Base-by-base conservation (phyloP, 1,140 invertebrate genomes). In the Penaeus japonicus region DNA sequence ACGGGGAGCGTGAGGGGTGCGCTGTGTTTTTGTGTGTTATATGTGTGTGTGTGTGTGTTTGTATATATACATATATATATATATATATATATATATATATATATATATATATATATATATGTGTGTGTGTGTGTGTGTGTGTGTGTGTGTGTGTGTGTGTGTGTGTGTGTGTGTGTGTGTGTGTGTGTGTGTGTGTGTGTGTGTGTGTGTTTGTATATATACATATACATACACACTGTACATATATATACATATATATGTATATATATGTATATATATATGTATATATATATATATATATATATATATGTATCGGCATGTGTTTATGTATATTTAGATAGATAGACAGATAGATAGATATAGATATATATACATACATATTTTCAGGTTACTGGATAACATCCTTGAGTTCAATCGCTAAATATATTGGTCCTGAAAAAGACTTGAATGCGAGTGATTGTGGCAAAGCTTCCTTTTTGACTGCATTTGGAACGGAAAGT, bases 11-110 rank as follows among this genome's bases (percentile, higher is more conserved):
- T 2, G 35, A 7, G 35, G 32, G 22, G 5, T 15, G 39, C 22
- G 7, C 47, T 30, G 0, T n/a, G n/a, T 30, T 24, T 22, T 55
- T 81, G 12, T 27, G 55, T 5, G n/a, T 57, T 70, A 70, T 12
- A 70, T 70, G n/a, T 30, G 2, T 70, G 2, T 30, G n/a, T 70
- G n/a, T 70, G n/a, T 22, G n/a, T 70, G n/a, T 70, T 22, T 70
- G n/a, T 70, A 70, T 70, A 70, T 70, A 70, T 70, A 70, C n/a
- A 70, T 22, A 39, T 39, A 39, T n/a, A 70, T n/a, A 70, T 70
- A n/a, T n/a, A 70, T 70, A 70, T 70, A 70, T 70, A 70, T 70
- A 70, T n/a, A 70, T 70, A 70, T n/a, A 70, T n/a, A 70, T 70
- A 70, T 70, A 70, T 70, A 70, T 70, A 70, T n/a, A 70, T 70